These are phyloP conservation scores for Callitettix versicolor DNA, from an alignment of 1,140 invertebrate genomes.

Conservation along the genomic window DNA sequence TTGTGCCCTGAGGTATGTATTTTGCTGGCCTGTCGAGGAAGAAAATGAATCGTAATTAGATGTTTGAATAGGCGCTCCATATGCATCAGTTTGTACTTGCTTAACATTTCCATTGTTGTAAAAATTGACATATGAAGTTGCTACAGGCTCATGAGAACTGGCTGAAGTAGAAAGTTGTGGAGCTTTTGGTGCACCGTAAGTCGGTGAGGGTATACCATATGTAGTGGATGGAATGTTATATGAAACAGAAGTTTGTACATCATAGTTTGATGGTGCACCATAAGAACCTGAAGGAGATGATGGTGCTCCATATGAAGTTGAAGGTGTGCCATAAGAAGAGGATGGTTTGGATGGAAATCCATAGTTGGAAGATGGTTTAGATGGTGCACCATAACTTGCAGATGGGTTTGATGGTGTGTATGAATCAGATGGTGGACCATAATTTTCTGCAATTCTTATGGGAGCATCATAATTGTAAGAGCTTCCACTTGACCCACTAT, in stretches of 20 bases:
- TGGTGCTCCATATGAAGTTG: slow-evolving; percentile 16
- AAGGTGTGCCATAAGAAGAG: slow-evolving; percentile 19
- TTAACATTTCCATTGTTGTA: slow-evolving; percentile 6
- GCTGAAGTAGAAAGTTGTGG: not conserved
- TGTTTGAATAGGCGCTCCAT: slow-evolving; percentile 15
- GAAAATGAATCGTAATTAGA: slow-evolving; percentile 20
- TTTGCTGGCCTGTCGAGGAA: slow-evolving; percentile 8
- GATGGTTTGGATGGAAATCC: slow-evolving; percentile 22
- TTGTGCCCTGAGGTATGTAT: slow-evolving; percentile 1
- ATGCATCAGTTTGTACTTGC: slow-evolving; percentile 16
- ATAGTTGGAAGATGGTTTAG: slow-evolving; percentile 16
- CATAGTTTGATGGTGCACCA: not conserved
- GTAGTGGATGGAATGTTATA: slow-evolving; percentile 5
- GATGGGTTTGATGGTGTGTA: not conserved
- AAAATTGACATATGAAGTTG: slow-evolving; percentile 13
- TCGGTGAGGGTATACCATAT: slow-evolving; percentile 6
- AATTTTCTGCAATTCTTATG: slow-evolving; percentile 10
- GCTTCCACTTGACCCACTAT: too few species aligned
- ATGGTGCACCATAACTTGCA: slow-evolving; percentile 18
- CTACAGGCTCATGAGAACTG: slow-evolving; percentile 4
- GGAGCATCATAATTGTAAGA: slow-evolving; percentile 3
- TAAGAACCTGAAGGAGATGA: slow-evolving; percentile 3
- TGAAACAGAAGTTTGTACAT: not conserved
- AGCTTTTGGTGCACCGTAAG: slow-evolving; percentile 7
- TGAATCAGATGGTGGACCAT: slow-evolving; percentile 5